These are phyloP conservation scores for Delphinapterus leucas DNA, from an alignment of 2,113 vertebrate species.

Conservation along the genomic window DNA sequence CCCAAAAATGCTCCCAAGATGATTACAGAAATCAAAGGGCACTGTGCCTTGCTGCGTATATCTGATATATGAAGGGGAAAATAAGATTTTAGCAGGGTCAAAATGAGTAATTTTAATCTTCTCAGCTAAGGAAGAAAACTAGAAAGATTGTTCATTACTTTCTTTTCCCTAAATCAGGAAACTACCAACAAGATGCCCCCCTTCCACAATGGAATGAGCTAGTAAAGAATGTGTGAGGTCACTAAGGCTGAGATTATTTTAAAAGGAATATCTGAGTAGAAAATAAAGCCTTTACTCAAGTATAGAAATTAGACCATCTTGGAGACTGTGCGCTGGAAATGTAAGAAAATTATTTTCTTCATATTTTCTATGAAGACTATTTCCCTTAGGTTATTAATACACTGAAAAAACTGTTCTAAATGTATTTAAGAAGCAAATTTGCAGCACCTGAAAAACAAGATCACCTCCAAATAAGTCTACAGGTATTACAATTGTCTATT, in stretches of 20 bases:
- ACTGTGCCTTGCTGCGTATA: neutral
- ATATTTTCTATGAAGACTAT: neutral
- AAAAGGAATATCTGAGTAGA: neutral
- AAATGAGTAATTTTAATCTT: neutral
- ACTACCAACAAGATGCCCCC: neutral
- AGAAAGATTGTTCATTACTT: neutral
- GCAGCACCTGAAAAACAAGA: neutral
- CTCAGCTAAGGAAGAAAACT: neutral
- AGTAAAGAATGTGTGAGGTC: neutral
- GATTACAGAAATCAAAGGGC: slow-evolving; percentile 13
- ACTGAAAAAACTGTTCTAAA: neutral
- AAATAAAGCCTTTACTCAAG: neutral
- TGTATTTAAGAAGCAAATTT: slow-evolving; percentile 20
- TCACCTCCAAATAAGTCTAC: neutral
- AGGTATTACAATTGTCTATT: neutral
- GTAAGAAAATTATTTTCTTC: neutral
- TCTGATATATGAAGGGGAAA: neutral
- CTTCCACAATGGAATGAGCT: neutral
- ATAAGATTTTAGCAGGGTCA: neutral
- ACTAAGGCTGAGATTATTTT: neutral
- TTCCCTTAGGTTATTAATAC: neutral
- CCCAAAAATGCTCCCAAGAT: neutral
- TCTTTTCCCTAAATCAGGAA: neutral
- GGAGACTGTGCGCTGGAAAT: neutral
- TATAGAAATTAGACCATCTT: neutral